Evolutionary conservation across 2,888 invertebrate species (phyloP).

Genomic region (Frankliniella intonsa): DNA sequence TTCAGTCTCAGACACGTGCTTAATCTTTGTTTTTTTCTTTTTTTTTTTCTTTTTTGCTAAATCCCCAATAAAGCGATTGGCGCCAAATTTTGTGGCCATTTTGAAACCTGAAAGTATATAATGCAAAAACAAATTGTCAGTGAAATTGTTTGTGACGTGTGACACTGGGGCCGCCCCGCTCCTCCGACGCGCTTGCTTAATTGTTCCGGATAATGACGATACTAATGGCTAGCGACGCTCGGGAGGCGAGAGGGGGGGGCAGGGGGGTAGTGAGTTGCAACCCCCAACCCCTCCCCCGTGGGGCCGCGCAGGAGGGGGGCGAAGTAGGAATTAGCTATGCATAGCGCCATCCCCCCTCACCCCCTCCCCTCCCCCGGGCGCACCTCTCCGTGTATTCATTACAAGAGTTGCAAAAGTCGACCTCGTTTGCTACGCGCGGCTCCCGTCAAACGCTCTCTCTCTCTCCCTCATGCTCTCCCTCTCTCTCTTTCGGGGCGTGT

Average conservation of each 20-base stretch:
- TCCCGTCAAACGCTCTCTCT: slow-evolving; percentile 3
- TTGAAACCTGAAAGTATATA: no score
- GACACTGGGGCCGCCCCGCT: background rate
- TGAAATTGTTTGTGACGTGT: background rate
- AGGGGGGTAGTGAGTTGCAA: no score
- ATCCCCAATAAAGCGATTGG: no score
- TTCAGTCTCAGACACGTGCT: no score
- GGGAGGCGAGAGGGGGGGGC: background rate
- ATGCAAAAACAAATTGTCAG: no score
- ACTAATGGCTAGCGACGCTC: slow-evolving; percentile 5
- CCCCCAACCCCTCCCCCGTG: no score
- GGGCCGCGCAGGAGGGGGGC: background rate
- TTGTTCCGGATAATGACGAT: background rate
- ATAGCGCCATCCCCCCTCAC: background rate
- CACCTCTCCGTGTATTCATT: slow-evolving; percentile 12
- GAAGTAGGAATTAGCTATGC: slow-evolving; percentile 13
- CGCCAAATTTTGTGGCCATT: no score
- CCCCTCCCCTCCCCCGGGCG: background rate
- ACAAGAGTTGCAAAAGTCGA: slow-evolving; percentile 14
- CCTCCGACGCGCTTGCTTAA: background rate
- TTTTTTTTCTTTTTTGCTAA: no score
- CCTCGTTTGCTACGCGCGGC: background rate
- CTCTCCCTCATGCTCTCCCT: background rate
- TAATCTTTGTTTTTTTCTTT: no score
- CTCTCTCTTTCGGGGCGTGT: background rate